Evolutionary conservation across 2,888 invertebrate species (phyloP).

Genomic region (Nineta flava): DNA sequence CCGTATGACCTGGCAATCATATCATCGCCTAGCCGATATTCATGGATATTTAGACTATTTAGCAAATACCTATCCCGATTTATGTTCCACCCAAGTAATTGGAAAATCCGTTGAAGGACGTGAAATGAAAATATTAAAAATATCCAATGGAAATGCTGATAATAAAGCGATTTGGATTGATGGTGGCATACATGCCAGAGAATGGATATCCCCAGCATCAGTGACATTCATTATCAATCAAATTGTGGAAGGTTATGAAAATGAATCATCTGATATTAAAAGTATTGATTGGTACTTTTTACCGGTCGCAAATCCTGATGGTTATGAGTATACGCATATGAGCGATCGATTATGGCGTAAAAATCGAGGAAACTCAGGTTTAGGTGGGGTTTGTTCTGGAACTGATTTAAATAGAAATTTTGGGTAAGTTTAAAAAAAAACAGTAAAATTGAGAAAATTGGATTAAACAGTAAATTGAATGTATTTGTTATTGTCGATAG

Average conservation of each 20-base stretch:
- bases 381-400: slow-evolving; percentile 49
- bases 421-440: slow-evolving; percentile 27
- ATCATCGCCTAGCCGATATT: slow-evolving; percentile 52
- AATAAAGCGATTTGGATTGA: slow-evolving; percentile 46
- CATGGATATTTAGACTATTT: slow-evolving; percentile 56
- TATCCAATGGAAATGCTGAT: slow-evolving; percentile 46
- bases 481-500: too few relatives aligned
- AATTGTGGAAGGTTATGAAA: slow-evolving; percentile 49
- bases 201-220: slow-evolving; percentile 74
- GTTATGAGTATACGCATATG: slow-evolving; percentile 74
- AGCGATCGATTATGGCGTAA: slow-evolving; percentile 73
- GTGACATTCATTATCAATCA: slow-evolving; percentile 61
- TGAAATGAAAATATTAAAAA: slow-evolving; percentile 50
- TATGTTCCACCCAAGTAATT: slow-evolving; percentile 55
- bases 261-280: slow-evolving; percentile 46
- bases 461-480: too few relatives aligned
- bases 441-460: neutral
- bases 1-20: slow-evolving; percentile 61
- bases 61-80: slow-evolving; percentile 51
- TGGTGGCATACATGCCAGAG: slow-evolving; percentile 63
- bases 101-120: slow-evolving; percentile 60
- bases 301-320: slow-evolving; percentile 68
- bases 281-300: slow-evolving; percentile 71
- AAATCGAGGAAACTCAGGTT: slow-evolving; percentile 37
- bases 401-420: slow-evolving; percentile 79